A percentile compares a stretch with the other conserved stretches of the same genome.
Conservation (phyloP, 2,113 vertebrate species). For the Malurus alboscapulatus region DNA sequence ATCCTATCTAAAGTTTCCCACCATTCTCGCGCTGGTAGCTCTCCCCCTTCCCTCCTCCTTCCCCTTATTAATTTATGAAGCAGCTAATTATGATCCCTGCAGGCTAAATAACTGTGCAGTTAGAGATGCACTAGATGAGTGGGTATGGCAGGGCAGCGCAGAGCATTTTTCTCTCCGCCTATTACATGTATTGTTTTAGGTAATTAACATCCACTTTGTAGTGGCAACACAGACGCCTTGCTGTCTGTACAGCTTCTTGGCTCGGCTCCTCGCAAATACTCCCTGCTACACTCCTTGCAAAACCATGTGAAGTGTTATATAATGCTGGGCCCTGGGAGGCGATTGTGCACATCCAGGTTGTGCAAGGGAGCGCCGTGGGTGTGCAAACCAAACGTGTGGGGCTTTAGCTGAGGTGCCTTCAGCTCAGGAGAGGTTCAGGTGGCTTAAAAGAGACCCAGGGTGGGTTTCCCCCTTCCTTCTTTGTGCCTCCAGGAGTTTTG, state of each 20-base stretch:
- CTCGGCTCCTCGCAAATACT: conserved; percentile 75
- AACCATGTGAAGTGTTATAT: conserved; percentile 78
- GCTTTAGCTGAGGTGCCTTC: background rate
- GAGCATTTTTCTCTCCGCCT: conserved; percentile 77
- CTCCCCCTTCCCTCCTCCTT: conserved; percentile 63
- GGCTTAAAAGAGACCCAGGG: background rate
- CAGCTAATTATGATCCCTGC: conserved; percentile 78
- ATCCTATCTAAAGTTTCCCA: conserved; percentile 79
- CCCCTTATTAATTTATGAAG: conserved; percentile 82
- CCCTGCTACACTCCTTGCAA: conserved; percentile 79
- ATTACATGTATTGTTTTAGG: conserved; percentile 87
- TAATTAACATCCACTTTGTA: conserved; percentile 89
- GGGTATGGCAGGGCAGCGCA: conserved; percentile 68
- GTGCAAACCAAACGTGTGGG: background rate
- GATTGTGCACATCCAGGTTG: conserved; percentile 67
- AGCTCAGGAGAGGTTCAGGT: background rate
- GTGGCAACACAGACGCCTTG: conserved; percentile 84
- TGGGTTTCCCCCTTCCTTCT: background rate
- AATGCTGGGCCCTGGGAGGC: conserved; percentile 65
- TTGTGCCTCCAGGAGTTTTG: background rate
- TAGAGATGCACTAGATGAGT: conserved; percentile 74
- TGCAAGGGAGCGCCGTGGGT: conserved; percentile 6
- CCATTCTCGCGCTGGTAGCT: conserved; percentile 69
- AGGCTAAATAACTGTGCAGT: conserved; percentile 83
- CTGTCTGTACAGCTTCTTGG: conserved; percentile 85